These are phyloP conservation scores for Helicoverpa zea DNA, from an alignment of 1,140 invertebrate species.

Conservation along the genomic window DNA sequence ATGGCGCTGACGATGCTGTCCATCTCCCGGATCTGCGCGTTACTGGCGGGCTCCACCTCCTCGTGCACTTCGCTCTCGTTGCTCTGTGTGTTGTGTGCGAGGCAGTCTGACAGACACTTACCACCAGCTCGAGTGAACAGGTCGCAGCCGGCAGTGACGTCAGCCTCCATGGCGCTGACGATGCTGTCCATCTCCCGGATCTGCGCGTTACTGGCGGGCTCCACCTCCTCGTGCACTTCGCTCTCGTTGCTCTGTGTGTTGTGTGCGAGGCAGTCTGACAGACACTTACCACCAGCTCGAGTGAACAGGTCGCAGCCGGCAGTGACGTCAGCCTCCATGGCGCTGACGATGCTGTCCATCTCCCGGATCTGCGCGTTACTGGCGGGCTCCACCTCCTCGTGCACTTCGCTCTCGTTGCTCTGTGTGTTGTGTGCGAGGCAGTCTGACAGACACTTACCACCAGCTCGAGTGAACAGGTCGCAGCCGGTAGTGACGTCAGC, in stretches of 20 bases:
- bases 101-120: conserved; percentile 44
- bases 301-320: conserved; percentile 65
- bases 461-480: conserved; percentile 62
- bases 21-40: conserved; percentile 83
- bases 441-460: conserved; percentile 53
- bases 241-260: conserved; percentile 63
- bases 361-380: conserved; percentile 81
- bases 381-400: conserved; percentile 73
- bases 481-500: conserved; percentile 75
- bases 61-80: conserved; percentile 68
- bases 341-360: conserved; percentile 87
- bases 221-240: conserved; percentile 68
- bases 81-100: conserved; percentile 56
- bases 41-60: conserved; percentile 76
- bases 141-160: conserved; percentile 69
- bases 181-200: conserved; percentile 86
- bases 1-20: conserved; percentile 87
- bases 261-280: conserved; percentile 46
- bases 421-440: conserved; percentile 52
- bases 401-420: conserved; percentile 65
- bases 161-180: conserved; percentile 87
- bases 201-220: conserved; percentile 78
- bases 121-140: conserved; percentile 63
- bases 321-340: conserved; percentile 86
- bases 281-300: conserved; percentile 58